These are phyloP conservation scores for Macrobrachium rosenbergii DNA, from an alignment of 1,140 invertebrate species.

Conservation along the genomic window DNA sequence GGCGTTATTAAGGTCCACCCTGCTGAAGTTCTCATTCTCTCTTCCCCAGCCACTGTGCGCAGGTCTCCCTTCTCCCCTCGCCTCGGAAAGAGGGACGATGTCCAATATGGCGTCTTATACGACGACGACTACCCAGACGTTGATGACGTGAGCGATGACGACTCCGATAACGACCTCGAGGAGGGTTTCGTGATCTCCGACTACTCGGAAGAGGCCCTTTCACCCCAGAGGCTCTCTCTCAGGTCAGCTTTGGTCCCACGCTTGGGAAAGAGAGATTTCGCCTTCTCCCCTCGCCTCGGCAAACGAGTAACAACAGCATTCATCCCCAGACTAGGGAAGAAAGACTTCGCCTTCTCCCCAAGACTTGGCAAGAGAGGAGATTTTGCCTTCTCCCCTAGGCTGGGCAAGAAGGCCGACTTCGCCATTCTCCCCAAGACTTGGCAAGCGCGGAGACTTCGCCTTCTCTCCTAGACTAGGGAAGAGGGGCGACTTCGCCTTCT, in stretches of 20 bases:
- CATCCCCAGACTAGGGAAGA: slow-evolving; percentile 26
- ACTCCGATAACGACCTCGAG: slow-evolving; percentile 7
- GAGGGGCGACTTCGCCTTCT: not conserved
- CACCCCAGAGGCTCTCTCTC: not conserved
- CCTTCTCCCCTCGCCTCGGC: slow-evolving; percentile 38
- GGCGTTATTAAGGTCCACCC: not conserved
- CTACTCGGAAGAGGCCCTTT: no score
- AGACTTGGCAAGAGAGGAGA: slow-evolving; percentile 22
- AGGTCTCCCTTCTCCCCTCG: slow-evolving; percentile 32
- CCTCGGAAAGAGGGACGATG: slow-evolving; percentile 1
- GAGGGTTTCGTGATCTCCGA: not conserved
- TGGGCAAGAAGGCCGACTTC: slow-evolving; percentile 33
- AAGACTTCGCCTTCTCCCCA: slow-evolving; percentile 35
- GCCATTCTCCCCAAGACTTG: slow-evolving; percentile 37
- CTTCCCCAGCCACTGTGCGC: slow-evolving; percentile 26
- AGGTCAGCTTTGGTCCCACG: slow-evolving; percentile 11
- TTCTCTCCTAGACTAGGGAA: slow-evolving; percentile 33
- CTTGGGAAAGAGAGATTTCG: slow-evolving; percentile 34
- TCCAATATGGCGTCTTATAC: no score
- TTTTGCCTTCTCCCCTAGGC: slow-evolving; percentile 41
- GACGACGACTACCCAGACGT: not conserved
- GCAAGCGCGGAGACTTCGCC: slow-evolving; percentile 18
- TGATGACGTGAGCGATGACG: not conserved
- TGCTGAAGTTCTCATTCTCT: not conserved
- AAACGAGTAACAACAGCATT: slow-evolving; percentile 21